Evolutionary conservation across 1,140 invertebrate genomes (phyloP).

Genomic region (Epicauta chinensis): DNA sequence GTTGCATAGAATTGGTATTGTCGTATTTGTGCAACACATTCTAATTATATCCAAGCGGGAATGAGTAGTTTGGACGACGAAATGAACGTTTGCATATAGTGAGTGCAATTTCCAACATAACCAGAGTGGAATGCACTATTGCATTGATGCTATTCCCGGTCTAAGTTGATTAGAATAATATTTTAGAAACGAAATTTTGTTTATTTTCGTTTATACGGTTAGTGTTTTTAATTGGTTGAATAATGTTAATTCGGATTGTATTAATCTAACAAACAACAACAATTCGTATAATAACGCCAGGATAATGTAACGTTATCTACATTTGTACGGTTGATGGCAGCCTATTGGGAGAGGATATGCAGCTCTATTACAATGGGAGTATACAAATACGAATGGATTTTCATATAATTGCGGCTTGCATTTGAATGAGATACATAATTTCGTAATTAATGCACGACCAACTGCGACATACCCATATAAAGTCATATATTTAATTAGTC

Average conservation of each 20-base stretch:
- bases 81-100: slow-evolving; percentile 22
- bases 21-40: slow-evolving; percentile 23
- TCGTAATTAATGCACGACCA: not conserved
- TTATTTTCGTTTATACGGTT: no score
- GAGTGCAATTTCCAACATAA: slow-evolving; percentile 7
- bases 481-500: slow-evolving; percentile 19
- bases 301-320: slow-evolving; percentile 35
- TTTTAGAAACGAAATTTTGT: no score
- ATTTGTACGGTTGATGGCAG: slow-evolving; percentile 30
- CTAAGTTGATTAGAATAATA: not conserved
- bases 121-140: no score
- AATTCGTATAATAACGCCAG: slow-evolving; percentile 28
- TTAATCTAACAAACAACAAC: no score
- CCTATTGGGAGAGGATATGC: slow-evolving; percentile 18
- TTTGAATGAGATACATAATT: slow-evolving; percentile 25
- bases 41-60: slow-evolving; percentile 21
- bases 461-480: slow-evolving; percentile 1
- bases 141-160: not conserved
- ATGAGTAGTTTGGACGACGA: slow-evolving; percentile 21
- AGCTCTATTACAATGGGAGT: slow-evolving; percentile 17
- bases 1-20: slow-evolving; percentile 11
- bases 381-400: slow-evolving; percentile 11
- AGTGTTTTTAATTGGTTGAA: no score
- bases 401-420: slow-evolving; percentile 22
- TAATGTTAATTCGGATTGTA: not conserved